Conservation (phyloP, 2,797 vertebrate genomes). For the Acomys russatus region DNA sequence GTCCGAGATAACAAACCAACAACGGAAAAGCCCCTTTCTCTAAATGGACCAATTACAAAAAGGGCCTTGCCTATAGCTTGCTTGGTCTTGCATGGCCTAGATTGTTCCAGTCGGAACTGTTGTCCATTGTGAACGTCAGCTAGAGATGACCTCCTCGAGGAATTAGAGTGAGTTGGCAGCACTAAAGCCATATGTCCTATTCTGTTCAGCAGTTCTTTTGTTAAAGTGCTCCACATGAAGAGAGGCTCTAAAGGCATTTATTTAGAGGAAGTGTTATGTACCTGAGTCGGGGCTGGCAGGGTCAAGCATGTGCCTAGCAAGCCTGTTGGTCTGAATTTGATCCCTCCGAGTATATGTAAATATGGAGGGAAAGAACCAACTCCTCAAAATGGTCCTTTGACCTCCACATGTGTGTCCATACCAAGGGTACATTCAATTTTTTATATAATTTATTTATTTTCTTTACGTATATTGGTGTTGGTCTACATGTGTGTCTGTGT, state of each 20-base stretch:
- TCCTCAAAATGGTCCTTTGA: not conserved
- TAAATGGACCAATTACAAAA: conserved; percentile 40
- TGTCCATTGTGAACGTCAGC: not conserved
- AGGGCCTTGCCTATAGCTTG: not conserved
- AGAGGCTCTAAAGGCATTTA: not conserved
- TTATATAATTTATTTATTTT: no score
- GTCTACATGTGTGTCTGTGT: no score
- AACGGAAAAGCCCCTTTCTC: conserved; percentile 29
- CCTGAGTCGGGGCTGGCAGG: not conserved
- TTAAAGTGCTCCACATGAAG: not conserved
- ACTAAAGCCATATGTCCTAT: conserved; percentile 35
- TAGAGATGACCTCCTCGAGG: not conserved
- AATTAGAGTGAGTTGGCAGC: not conserved
- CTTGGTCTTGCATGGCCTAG: not conserved
- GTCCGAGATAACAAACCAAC: not conserved
- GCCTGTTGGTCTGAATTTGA: not conserved
- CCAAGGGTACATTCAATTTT: not conserved
- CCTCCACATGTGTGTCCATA: not conserved
- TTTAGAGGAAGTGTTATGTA: not conserved
- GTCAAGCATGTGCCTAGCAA: not conserved
- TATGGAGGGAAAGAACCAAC: not conserved
- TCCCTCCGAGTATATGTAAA: not conserved
- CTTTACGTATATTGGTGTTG: no score
- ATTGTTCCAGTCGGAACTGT: conserved; percentile 43
- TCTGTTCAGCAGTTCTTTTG: conserved; percentile 31